A percentile compares a stretch with the other conserved stretches of the same genome.
These are phyloP conservation scores for Criorhina ranunculi DNA, from an alignment of 2,888 invertebrate genomes.

Conservation along the genomic window DNA sequence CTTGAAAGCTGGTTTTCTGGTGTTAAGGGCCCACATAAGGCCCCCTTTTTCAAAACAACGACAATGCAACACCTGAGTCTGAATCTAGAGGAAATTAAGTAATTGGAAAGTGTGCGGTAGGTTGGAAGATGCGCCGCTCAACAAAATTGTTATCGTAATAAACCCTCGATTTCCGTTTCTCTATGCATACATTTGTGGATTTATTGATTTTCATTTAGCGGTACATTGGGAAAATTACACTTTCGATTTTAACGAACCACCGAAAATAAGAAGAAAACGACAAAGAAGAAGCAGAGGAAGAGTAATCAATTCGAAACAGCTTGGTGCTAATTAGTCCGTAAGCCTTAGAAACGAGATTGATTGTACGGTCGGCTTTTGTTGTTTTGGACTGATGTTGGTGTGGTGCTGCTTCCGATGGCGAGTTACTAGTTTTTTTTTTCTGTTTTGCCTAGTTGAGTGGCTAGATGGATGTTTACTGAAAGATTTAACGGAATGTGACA, in stretches of 20 bases:
- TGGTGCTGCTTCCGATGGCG: slow-evolving; percentile 14
- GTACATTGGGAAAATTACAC: slow-evolving; percentile 49
- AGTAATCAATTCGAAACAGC: slow-evolving; percentile 43
- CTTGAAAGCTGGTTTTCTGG: slow-evolving; percentile 24
- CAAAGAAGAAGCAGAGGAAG: not conserved
- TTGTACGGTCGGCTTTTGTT: slow-evolving; percentile 19
- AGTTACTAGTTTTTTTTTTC: not conserved
- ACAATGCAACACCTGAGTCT: slow-evolving; percentile 3
- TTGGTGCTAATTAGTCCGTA: slow-evolving; percentile 48
- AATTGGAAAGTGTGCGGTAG: slow-evolving; percentile 64
- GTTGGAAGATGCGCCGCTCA: slow-evolving; percentile 42
- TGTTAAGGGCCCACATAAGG: slow-evolving; percentile 8
- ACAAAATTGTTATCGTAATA: slow-evolving; percentile 39
- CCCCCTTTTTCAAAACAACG: slow-evolving; percentile 26
- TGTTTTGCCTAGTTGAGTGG: slow-evolving; percentile 30
- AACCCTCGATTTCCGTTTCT: slow-evolving; percentile 11
- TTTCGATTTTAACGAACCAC: slow-evolving; percentile 63
- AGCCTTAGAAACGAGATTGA: slow-evolving; percentile 40
- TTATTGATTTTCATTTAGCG: slow-evolving; percentile 54
- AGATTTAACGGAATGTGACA: slow-evolving; percentile 43
- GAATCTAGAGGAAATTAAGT: slow-evolving; percentile 37
- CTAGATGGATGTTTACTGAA: slow-evolving; percentile 30
- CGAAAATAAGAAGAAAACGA: slow-evolving; percentile 56
- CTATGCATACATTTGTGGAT: slow-evolving; percentile 42
- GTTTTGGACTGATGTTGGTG: too few species aligned